phyloP scores from a whole-genome alignment of 1,140 invertebrate genomes.

The Bombus sibiricus region DNA sequence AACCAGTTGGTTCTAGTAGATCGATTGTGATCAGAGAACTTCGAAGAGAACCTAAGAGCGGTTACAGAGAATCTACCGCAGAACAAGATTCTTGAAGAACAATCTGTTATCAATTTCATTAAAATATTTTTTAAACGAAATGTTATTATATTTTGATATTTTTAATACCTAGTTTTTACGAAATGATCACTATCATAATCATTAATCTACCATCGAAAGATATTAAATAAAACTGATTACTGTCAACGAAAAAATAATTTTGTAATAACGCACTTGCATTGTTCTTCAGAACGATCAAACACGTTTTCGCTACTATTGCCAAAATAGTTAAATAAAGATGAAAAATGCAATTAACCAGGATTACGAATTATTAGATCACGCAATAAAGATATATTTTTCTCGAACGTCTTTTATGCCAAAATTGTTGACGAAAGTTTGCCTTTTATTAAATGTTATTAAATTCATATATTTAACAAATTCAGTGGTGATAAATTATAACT shows the following conservation, averaged over 20 bases:
- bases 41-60: conserved; percentile 70
- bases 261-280: background rate
- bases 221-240: background rate
- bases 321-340: background rate
- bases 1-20: conserved; percentile 25
- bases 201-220: background rate
- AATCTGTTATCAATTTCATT: background rate
- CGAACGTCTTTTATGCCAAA: no score
- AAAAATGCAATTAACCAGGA: background rate
- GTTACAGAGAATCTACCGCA: conserved; percentile 48
- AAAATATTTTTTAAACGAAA: conserved; percentile 12
- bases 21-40: conserved; percentile 70
- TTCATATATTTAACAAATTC: background rate
- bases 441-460: no score
- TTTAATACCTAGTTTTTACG: background rate
- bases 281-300: background rate
- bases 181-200: background rate
- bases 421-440: no score
- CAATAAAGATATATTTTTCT: no score
- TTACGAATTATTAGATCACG: background rate
- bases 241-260: no score
- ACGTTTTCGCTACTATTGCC: background rate
- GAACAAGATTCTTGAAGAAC: conserved; percentile 50
- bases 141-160: conserved; percentile 10
- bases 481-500: background rate